phyloP scores from a whole-genome alignment of 2,888 invertebrate species.

The Corythucha ciliata region DNA sequence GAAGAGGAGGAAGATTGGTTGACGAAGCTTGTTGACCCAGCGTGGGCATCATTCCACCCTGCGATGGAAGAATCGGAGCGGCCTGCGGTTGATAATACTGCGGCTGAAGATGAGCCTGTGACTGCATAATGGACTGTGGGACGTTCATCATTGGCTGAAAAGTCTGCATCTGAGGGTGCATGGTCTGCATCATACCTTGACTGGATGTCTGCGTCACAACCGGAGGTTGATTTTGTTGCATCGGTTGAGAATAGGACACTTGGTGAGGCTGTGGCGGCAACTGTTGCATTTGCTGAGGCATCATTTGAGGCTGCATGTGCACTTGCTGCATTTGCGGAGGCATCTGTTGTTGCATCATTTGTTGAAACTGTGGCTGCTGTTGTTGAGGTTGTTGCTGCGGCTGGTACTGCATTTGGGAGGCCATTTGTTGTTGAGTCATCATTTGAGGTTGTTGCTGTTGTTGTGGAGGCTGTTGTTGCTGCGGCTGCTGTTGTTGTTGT shows the following conservation, averaged over 20 bases:
- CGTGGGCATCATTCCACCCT: constrained; percentile 26
- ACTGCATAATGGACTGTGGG: too few species aligned
- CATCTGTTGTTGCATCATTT: constrained; percentile 31
- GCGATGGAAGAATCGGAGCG: constrained; percentile 39
- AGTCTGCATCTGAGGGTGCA: constrained; percentile 45
- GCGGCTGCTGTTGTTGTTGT: constrained; percentile 34
- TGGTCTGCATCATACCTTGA: constrained; percentile 46
- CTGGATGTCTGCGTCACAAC: constrained; percentile 27
- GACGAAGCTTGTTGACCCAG: constrained; percentile 24
- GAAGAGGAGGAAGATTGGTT: constrained; percentile 22
- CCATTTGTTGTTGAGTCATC: constrained; percentile 34
- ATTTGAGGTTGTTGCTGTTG: constrained; percentile 33
- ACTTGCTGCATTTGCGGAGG: constrained; percentile 30
- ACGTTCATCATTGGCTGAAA: constrained; percentile 29
- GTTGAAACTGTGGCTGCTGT: constrained; percentile 34
- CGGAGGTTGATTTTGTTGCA: constrained; percentile 22
- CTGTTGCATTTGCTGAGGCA: constrained; percentile 31
- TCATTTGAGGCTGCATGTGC: constrained; percentile 31
- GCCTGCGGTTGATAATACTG: constrained; percentile 30
- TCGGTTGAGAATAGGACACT: constrained; percentile 28
- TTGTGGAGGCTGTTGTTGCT: constrained; percentile 40
- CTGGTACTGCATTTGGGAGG: constrained; percentile 39
- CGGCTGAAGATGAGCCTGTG: constrained; percentile 28
- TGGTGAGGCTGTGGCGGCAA: constrained; percentile 32
- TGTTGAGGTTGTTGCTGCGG: constrained; percentile 48